Evolutionary conservation across 2,797 vertebrate genomes (phyloP).

Genomic region (Sebastes matsubarae): DNA sequence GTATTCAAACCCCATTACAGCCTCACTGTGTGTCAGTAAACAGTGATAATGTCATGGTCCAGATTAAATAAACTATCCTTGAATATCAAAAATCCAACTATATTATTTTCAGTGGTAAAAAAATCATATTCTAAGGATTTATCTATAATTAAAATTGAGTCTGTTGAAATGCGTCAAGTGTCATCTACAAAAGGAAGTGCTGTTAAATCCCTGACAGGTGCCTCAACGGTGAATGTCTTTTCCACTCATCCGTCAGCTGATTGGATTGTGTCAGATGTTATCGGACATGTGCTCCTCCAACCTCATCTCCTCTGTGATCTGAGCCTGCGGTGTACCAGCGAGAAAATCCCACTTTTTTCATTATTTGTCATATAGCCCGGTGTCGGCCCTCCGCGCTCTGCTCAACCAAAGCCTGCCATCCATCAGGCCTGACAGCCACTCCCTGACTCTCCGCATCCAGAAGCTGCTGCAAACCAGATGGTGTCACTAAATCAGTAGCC

Average conservation of each 20-base stretch:
- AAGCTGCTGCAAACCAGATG: slow-evolving; percentile 68
- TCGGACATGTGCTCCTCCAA: too few species aligned
- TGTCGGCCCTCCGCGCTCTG: neutral
- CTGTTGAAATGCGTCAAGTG: too few species aligned
- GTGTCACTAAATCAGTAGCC: slow-evolving; percentile 55
- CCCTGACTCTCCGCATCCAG: slow-evolving; percentile 37
- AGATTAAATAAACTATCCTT: too few species aligned
- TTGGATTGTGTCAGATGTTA: neutral
- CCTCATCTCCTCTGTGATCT: neutral
- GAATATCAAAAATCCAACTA: too few species aligned
- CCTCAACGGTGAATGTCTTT: neutral
- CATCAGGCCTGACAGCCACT: slow-evolving; percentile 63
- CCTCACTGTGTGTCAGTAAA: too few species aligned
- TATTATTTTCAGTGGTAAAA: too few species aligned
- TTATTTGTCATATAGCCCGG: slow-evolving; percentile 42
- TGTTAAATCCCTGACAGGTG: too few species aligned
- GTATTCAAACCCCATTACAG: too few species aligned
- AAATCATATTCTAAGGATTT: too few species aligned
- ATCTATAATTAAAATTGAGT: too few species aligned
- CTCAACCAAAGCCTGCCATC: slow-evolving; percentile 37
- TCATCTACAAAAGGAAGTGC: too few species aligned
- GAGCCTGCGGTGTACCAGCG: neutral
- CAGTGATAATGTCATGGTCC: slow-evolving; percentile 8
- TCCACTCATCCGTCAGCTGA: neutral
- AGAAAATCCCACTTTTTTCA: slow-evolving; percentile 44